Base-by-base conservation (phyloP, 2,113 vertebrate species). In the Ariopsis seemanni region DNA sequence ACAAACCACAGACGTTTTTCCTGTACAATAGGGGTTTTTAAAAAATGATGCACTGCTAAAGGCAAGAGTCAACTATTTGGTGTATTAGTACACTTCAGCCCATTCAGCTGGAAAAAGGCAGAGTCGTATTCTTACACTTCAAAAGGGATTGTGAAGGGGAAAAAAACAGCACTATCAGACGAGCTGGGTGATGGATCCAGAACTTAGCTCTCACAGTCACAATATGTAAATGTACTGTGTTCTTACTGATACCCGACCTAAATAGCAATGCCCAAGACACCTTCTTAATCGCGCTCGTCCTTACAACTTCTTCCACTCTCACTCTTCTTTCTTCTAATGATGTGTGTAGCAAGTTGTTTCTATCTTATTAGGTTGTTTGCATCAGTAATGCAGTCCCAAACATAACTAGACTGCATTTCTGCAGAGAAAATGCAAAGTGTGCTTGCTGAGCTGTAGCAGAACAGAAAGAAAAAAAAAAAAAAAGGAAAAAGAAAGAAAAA, bases 211-310 rank as follows among this genome's bases (percentile, higher is more conserved):
- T 62, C 88, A 82, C 87, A 83, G 71, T 50, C 83, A 71, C 67
- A 6, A 77, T 67, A 53, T 83, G 6, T 74, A 74, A 82, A 30
- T 77, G 82, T 92, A 89, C 90, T 90, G 87, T 80, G 81, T 90
- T 88, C 85, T 84, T 88, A 89, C 83, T 90, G 90, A 93, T 90
- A 87, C 88, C 58, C 92, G 94, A 95, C 94, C 94, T 93, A 95
- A 91, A 96, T 95, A 93, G 82, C 87, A 95, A 93, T 87, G 89
- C 92, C 90, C 91, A 91, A 90, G 93, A 93, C 87, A 89, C 87
- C 81, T 74, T 69, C 34, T 87, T 62, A 52, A 27, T n/a, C 67
- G 58, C 67, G 86, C 52, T 71, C 82, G 62, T 86, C 86, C 87
- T 42, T 4, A 42, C 42, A 42, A 42, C 42, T 42, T 82, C 75